Evolutionary conservation across 1,140 invertebrate species (phyloP).

Genomic region (Radopholus similis): DNA sequence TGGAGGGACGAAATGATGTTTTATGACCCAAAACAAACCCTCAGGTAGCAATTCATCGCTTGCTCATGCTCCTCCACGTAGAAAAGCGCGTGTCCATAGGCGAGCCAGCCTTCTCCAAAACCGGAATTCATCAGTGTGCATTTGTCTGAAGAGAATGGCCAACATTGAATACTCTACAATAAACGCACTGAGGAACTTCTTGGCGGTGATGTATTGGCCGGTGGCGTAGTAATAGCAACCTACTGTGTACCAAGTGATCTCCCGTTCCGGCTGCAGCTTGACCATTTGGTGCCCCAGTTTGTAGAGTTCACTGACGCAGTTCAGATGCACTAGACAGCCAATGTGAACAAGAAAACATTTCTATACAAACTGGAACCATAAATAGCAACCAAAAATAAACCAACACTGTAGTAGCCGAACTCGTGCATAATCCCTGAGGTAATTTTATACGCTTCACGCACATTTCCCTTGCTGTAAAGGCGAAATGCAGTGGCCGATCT

Average conservation of each 20-base stretch:
- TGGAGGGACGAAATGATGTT: background rate
- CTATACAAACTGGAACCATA: constrained; percentile 12
- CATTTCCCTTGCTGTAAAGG: constrained; percentile 27
- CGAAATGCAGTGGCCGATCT: constrained; percentile 34
- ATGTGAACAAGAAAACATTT: constrained; percentile 43
- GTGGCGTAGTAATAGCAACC: constrained; percentile 48
- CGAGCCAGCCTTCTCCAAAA: constrained; percentile 51
- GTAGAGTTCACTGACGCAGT: constrained; percentile 35
- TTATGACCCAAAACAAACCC: constrained; percentile 13
- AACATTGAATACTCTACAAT: background rate
- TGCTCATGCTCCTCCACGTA: constrained; percentile 50
- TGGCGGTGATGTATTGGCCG: constrained; percentile 38
- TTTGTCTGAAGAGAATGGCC: constrained; percentile 40
- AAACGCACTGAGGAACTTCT: constrained; percentile 45
- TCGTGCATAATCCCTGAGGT: constrained; percentile 38
- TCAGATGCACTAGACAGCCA: constrained; percentile 38
- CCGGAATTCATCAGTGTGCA: constrained; percentile 44
- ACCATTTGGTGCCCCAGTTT: constrained; percentile 34
- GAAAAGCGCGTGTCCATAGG: constrained; percentile 48
- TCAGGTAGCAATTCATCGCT: constrained; percentile 51
- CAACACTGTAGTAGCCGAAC: constrained; percentile 40
- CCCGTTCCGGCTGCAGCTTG: constrained; percentile 43
- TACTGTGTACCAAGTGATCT: constrained; percentile 43
- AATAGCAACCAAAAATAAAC: background rate
- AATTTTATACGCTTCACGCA: constrained; percentile 40